A percentile compares a stretch with the other conserved stretches of the same genome.
Evolutionary conservation across 2,113 vertebrate genomes (phyloP).

Genomic region (Setophaga petechia): DNA sequence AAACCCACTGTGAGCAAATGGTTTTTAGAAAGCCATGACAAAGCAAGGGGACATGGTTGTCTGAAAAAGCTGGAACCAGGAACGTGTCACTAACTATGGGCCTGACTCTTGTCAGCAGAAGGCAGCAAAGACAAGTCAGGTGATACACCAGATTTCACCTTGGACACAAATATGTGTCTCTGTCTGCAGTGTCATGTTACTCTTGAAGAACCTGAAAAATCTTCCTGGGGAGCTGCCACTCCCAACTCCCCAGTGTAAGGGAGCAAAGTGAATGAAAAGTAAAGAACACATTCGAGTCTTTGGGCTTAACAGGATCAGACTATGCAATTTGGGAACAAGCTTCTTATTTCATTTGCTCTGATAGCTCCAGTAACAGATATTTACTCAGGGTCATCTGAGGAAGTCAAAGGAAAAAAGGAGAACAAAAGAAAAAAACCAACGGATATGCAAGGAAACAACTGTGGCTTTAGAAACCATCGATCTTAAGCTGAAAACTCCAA

Average conservation of each 20-base stretch:
- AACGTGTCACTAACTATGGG: background rate
- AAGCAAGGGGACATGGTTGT: background rate
- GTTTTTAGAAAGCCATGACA: background rate
- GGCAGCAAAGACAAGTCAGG: background rate
- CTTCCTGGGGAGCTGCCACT: background rate
- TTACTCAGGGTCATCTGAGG: background rate
- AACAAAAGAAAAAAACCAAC: fast-evolving
- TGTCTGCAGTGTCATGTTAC: background rate
- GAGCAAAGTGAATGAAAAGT: background rate
- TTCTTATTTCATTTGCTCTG: background rate
- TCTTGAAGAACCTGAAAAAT: background rate
- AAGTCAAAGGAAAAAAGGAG: background rate
- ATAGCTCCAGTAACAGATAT: background rate
- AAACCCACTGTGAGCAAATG: background rate
- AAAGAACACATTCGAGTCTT: background rate
- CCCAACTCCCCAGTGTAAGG: background rate
- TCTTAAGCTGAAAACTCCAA: background rate
- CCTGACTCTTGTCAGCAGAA: background rate
- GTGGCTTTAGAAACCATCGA: background rate
- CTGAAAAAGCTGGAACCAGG: background rate
- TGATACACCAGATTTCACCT: background rate
- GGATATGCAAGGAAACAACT: background rate
- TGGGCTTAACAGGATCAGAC: background rate
- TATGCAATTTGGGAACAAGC: background rate
- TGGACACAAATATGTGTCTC: background rate